Evolutionary conservation across 1,140 invertebrate genomes (phyloP), one percentile per base, ranked within the genome.

Genomic region (Cydia fagiglandana): DNA sequence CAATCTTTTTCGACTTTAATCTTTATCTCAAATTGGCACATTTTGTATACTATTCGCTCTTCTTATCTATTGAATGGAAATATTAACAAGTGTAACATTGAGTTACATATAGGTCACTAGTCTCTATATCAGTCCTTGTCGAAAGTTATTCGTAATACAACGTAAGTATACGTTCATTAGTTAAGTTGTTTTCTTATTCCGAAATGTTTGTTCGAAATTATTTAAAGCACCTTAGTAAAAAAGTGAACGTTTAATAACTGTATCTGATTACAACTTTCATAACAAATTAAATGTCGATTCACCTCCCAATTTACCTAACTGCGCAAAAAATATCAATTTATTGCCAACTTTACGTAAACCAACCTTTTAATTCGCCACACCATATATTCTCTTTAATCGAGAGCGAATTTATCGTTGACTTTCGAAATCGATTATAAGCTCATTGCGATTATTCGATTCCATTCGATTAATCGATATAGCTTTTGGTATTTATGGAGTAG

Each of bases 401-500:
- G 56, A 61, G 56, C 56, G 24, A 61, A 61, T 61, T 61, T 24
- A 61, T 61, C 20, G 56, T 20, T 10, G 56, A 20, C 56, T 61
- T 61, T 61, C 56, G 56, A 61, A 61, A 61, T 61, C 56, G 56
- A 61, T 61, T 61, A 61, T 61, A 61, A 61, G 20, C 56, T 61
- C 56, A 61, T 61, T 61, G 5, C 56, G 56, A 17, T 61, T 61
- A 61, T 61, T 61, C 56, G 56, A 61, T 61, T 61, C 56, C 17
- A 61, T 61, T 61, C 56, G 20, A 61, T 61, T 61, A 61, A 61
- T 61, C 20, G 56, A 61, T 61, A 61, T 2, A 24, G 56, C 56
- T 24, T 61, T 61, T 24, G n/a, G 56, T 24, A 61, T 6, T 24
- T 12, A 61, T 61, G 56, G 20, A 24, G 20, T 9, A 12, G 7